Base-by-base conservation (phyloP, 2,113 vertebrate species). In the Leucoraja erinaceus region DNA sequence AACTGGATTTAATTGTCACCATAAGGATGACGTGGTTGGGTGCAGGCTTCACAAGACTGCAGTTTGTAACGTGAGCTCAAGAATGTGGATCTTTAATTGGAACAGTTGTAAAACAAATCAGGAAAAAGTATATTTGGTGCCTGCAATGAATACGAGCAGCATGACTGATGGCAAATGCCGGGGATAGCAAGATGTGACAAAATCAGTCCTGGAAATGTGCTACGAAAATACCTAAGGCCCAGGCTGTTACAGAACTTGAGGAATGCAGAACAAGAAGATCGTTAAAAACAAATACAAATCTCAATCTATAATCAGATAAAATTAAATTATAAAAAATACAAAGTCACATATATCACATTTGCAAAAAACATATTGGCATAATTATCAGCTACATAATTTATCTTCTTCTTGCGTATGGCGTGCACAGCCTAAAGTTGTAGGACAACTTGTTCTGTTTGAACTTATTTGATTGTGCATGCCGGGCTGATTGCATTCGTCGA, bases 61-160 rank as follows among this genome's bases (percentile, higher is more conserved):
- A 92, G 93, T 78, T 93, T 72, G 94, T 93, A 94, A 94, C 92
- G 22, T 81, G 92, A 94, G n/a, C 94, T 93, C 93, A 93, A 93
- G 93, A 94, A 94, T 93, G 93, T 93, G 86, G 75, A 68, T 93
- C 76, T 94, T 94, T 93, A 94, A 94, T 94, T 94, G 93, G 94
- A 93, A 93, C 93, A 93, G 94, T 93, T 93, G 94, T 94, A 94
- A 93, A 94, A 93, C 94, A 94, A 94, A 93, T 94, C 93, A 93
- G 93, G 63, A 93, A 66, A 93, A 93, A 90, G 56, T 81, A 94
- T 93, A 93, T 91, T 93, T 93, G 93, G 33, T 22, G 92, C 72
- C 77, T 78, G 76, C 92, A 93, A 93, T 93, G 90, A 93, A 93
- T 92, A 93, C 47, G 59, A 79, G 84, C 33, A 93, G 76, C 33